phyloP scores from a whole-genome alignment of 2,113 vertebrate species.

The Phrynocephalus versicolor region DNA sequence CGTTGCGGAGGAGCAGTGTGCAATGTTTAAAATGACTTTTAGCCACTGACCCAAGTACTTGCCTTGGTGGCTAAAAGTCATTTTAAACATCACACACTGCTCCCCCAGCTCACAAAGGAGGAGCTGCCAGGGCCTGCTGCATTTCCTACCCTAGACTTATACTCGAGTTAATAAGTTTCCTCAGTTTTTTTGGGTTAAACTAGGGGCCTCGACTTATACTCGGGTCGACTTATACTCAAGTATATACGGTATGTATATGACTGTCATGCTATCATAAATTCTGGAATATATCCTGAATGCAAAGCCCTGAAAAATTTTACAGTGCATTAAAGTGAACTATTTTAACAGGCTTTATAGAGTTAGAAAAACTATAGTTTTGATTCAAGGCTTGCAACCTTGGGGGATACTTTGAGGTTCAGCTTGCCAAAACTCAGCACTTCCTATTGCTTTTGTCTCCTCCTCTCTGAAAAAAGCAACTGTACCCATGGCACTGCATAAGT shows the following conservation, averaged over 20 bases:
- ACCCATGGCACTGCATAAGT: neutral
- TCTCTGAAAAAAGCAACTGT: neutral
- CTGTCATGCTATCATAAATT: neutral
- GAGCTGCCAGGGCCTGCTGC: too few species aligned
- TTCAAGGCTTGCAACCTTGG: neutral
- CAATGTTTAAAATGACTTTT: too few species aligned
- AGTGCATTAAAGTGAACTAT: neutral
- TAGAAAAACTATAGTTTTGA: neutral
- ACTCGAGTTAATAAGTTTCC: too few species aligned
- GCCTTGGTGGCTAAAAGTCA: too few species aligned
- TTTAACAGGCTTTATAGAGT: neutral
- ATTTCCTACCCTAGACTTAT: too few species aligned
- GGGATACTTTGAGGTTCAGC: neutral
- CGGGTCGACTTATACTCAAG: too few species aligned
- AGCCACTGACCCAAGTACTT: too few species aligned
- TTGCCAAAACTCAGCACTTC: neutral
- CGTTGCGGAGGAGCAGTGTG: too few species aligned
- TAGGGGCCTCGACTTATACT: too few species aligned
- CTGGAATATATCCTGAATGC: neutral
- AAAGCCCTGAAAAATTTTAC: neutral
- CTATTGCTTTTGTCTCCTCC: neutral
- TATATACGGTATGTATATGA: constrained; percentile 2
- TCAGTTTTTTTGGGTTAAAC: too few species aligned
- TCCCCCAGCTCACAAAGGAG: too few species aligned
- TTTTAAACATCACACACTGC: too few species aligned